A percentile compares a stretch with the other conserved stretches of the same genome.
These are phyloP conservation scores for Vidua macroura DNA, from an alignment of 2,113 vertebrate species.

Conservation along the genomic window DNA sequence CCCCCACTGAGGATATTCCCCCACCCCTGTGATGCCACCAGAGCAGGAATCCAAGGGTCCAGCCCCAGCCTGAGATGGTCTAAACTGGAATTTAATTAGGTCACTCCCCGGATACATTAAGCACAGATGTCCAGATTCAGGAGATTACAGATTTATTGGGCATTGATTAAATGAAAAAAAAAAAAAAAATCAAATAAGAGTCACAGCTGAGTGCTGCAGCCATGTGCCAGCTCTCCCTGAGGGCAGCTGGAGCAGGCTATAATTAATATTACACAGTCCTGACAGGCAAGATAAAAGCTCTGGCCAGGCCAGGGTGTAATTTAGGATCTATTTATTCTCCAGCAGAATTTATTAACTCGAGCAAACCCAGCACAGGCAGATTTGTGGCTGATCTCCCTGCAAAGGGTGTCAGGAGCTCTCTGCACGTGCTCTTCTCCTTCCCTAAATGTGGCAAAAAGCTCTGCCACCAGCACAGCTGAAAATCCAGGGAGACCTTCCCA, in stretches of 20 bases:
- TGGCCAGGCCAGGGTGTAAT: conserved; percentile 44
- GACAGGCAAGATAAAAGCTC: conserved; percentile 46
- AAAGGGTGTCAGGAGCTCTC: not conserved
- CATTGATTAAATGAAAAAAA: conserved; percentile 25
- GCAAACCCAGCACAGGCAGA: not conserved
- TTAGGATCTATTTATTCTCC: conserved; percentile 55
- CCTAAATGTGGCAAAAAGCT: not conserved
- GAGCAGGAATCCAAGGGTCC: not conserved
- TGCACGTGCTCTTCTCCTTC: not conserved
- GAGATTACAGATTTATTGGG: conserved; percentile 45
- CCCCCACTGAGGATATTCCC: not conserved
- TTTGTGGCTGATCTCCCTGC: conserved; percentile 10
- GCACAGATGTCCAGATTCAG: conserved; percentile 16
- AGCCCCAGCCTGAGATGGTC: not conserved
- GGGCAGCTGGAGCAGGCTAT: not conserved
- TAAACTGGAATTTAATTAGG: conserved; percentile 32
- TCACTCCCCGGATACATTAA: not conserved
- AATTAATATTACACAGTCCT: conserved; percentile 13
- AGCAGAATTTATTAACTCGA: conserved; percentile 45
- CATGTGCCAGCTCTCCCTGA: not conserved
- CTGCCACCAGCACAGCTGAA: not conserved
- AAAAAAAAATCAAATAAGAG: not conserved
- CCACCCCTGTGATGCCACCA: not conserved
- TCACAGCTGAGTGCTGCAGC: not conserved
- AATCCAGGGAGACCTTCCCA: not conserved